Base-by-base conservation (phyloP, 2,888 invertebrate species). In the Rugalucina vietnamica region DNA sequence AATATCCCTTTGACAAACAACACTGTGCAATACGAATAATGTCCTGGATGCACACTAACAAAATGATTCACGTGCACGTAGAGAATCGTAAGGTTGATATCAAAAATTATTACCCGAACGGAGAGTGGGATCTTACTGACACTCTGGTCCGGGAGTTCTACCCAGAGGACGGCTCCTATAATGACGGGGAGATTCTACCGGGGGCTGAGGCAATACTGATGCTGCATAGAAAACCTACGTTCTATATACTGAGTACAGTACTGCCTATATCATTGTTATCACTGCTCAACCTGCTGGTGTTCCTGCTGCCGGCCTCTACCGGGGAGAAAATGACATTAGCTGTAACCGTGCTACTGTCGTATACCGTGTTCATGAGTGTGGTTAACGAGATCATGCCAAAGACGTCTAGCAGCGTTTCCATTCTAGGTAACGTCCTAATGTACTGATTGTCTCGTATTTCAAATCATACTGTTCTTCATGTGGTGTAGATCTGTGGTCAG, bases 31-130 rank as follows among this genome's bases (percentile, higher is more conserved):
- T 91, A 10, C 83, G 91, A n/a, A 88, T 90, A 76, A 86, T 91
- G 78, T 90, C 91, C 12, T 91, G 91, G 91, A 91, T 91, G 91
- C 89, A 91, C 73, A 91, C 91, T n/a, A 91, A 91, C 75, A 88
- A 87, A 27, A 90, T 89, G 8, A 65, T 91, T 71, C 84, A 85
- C 1, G 90, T 91, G 18, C 74, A 71, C 1, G 90, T 90, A 0
- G 90, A 90, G 34, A 83, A 76, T 18, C 79, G 87, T 43, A 78
- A 71, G 29, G 86, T 91, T 29, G 88, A 90, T 76, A 82, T 89
- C 27, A 87, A 84, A 34, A 87, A 88, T 27, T 85, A 89, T 71
- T 85, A 90, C 54, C 90, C 90, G 3, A 91, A 90, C 76, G 91
- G 91, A 21, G 91, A 91, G 75, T 91, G 91, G 91, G 91, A 91